Base-by-base conservation (phyloP, 1,140 invertebrate genomes). In the Bradynema listronoti region DNA sequence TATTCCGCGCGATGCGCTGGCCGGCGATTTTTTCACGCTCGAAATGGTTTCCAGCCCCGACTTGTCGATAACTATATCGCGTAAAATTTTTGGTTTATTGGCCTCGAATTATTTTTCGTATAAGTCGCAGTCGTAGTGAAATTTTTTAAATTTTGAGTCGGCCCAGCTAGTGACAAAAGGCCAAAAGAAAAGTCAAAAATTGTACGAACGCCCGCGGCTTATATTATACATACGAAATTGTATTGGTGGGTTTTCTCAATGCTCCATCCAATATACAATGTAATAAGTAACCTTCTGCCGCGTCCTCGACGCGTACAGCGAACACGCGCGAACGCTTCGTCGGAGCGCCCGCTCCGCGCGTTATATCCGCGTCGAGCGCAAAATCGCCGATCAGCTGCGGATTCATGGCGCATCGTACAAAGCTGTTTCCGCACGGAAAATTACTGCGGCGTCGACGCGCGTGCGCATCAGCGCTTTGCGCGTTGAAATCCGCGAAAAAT, bases 391-490 rank as follows among this genome's bases (percentile, higher is more conserved):
- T 39, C 42, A n/a, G 63, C 52, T 42, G 25, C 54, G 16, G 67
- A 60, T 33, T 51, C 46, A 33, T 66, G 25, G 25, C 63, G 60
- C 71, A 73, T 4, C 72, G 72, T 14, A 69, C 53, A 34, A 73
- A 73, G 53, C 71, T 73, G 24, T 59, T 53, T 4, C 71, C 71
- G 57, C 71, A 73, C 6, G 71, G 72, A 49, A 73, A 71, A 34
- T 73, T 76, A 58, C 68, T 68, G n/a, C 66, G 27, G 14, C 63
- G 39, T 5, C 25, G 5, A 14, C 66, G 41, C n/a, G 56, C 58
- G 34, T 66, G 63, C 56, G 16, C 25, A 14, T 64, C 63, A 55
- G 29, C 42, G 9, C 27, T 43, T 19, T 4, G 42, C n/a, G n/a
- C n/a, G n/a, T n/a, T n/a, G n/a, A n/a, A n/a, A n/a, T n/a, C n/a